Evolutionary conservation across 2,888 invertebrate species (phyloP).

Genomic region (Metacarcinus magister): DNA sequence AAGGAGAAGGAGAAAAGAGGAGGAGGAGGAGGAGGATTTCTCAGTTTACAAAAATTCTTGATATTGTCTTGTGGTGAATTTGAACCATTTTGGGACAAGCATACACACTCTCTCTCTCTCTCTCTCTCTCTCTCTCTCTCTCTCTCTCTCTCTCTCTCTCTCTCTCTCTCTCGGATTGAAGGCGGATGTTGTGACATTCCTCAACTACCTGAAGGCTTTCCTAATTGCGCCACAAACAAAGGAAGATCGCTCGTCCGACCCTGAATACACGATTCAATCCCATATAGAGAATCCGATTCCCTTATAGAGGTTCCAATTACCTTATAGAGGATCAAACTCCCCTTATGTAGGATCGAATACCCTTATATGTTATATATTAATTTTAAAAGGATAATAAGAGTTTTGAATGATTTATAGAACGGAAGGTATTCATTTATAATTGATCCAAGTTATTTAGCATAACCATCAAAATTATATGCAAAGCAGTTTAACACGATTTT

Average conservation of each 20-base stretch:
- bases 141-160: constrained; percentile 34
- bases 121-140: constrained; percentile 18
- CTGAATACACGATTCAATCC: neutral
- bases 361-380: neutral
- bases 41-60: constrained; percentile 2
- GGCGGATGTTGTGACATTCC: constrained; percentile 29
- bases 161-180: neutral
- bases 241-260: neutral
- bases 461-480: no score
- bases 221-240: constrained; percentile 38
- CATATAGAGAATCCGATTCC: neutral
- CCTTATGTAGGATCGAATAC: neutral
- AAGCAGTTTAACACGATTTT: no score
- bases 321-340: neutral
- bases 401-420: no score
- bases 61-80: neutral
- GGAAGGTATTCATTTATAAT: no score
- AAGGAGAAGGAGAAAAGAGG: neutral
- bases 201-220: neutral
- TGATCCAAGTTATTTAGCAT: no score
- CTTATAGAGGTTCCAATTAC: neutral
- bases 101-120: neutral
- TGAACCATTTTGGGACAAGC: neutral
- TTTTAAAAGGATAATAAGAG: neutral
- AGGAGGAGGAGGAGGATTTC: neutral